Conservation (phyloP, 2,797 vertebrate species). For the Toxotes lorentzi region DNA sequence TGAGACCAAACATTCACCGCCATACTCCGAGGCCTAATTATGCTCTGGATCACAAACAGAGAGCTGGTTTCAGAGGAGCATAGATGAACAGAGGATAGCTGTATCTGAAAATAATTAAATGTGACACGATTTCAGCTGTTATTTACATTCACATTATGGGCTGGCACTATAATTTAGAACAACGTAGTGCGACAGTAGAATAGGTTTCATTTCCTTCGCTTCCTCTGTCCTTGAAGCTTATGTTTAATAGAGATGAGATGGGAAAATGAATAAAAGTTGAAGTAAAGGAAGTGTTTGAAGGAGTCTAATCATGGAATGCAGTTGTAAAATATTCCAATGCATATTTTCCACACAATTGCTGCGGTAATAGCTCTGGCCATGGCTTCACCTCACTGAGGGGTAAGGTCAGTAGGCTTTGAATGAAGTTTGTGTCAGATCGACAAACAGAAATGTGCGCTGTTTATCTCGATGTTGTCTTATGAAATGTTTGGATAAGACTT, state of each 20-base stretch:
- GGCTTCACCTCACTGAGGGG: not conserved
- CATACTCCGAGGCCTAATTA: conserved; percentile 58
- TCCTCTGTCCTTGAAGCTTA: conserved; percentile 31
- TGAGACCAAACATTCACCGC: conserved; percentile 57
- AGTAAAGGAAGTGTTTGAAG: not conserved
- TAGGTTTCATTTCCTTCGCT: conserved; percentile 6
- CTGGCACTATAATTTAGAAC: conserved; percentile 47
- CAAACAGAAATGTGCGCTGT: too few species aligned
- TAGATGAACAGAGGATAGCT: conserved; percentile 5
- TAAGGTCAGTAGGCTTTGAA: not conserved
- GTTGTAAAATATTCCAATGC: not conserved
- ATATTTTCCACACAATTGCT: not conserved
- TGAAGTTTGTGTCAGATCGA: not conserved
- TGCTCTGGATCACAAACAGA: conserved; percentile 51
- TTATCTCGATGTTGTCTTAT: not conserved
- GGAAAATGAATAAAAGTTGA: conserved; percentile 11
- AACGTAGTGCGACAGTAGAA: not conserved
- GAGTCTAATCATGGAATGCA: fast-evolving
- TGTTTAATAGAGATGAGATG: conserved; percentile 5
- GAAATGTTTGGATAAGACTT: not conserved
- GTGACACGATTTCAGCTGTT: conserved; percentile 50
- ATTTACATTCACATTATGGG: conserved; percentile 62
- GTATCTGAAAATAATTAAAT: conserved; percentile 51
- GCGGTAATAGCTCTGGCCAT: not conserved
- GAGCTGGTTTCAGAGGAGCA: conserved; percentile 40